These are phyloP conservation scores for Dallia pectoralis DNA, from an alignment of 2,797 vertebrate genomes.

Conservation along the genomic window DNA sequence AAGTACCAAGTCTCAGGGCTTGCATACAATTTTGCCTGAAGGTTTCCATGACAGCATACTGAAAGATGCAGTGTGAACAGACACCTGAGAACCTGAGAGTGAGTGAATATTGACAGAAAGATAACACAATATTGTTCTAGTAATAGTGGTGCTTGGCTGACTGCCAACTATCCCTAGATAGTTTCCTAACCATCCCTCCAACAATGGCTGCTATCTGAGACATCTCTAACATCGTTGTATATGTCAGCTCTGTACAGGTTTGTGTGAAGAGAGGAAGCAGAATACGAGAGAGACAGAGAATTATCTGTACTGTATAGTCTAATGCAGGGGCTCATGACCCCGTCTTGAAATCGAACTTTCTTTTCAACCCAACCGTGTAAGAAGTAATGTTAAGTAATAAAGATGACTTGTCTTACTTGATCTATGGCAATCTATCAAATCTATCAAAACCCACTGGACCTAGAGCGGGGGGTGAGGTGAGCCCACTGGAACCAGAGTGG, in stretches of 20 bases:
- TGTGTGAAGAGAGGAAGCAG: neutral
- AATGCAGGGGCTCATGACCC: too few relatives aligned
- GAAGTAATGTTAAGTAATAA: too few relatives aligned
- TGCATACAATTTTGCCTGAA: slow-evolving; percentile 21
- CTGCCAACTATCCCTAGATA: slow-evolving; percentile 1
- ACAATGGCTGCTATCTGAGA: neutral
- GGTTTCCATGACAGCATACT: slow-evolving; percentile 22
- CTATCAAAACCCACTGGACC: too few relatives aligned
- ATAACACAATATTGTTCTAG: slow-evolving; percentile 10
- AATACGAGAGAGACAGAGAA: neutral
- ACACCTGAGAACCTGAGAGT: neutral
- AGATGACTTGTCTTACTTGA: too few relatives aligned
- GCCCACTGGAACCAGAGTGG: neutral
- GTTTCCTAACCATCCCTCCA: slow-evolving; percentile 9
- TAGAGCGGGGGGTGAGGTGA: neutral
- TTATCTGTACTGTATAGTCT: too few relatives aligned
- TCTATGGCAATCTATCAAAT: too few relatives aligned
- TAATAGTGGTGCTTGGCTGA: slow-evolving; percentile 5
- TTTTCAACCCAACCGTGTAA: too few relatives aligned
- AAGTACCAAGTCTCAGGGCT: slow-evolving; percentile 2
- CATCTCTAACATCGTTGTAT: neutral
- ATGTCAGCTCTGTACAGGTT: neutral
- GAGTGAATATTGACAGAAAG: slow-evolving; percentile 9
- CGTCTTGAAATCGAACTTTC: neutral
- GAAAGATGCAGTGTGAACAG: neutral